Evolutionary conservation across 2,797 vertebrate species (phyloP), one percentile per base, ranked within the genome.

Genomic region (Muscicapa striata): DNA sequence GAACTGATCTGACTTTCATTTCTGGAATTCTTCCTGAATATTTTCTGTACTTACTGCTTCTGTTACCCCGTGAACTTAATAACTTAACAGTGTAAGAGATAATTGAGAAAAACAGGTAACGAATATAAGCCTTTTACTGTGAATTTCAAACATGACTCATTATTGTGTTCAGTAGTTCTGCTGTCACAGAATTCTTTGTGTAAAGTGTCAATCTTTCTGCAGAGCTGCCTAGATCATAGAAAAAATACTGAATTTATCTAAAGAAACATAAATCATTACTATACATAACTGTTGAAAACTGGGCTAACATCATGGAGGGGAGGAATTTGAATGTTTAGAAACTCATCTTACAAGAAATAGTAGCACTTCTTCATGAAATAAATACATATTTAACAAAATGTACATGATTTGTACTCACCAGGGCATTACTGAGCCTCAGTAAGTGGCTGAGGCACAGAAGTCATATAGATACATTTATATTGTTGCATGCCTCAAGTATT

Each of bases 341-440:
- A 13, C 9, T 73, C 5, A 27, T 58, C 26, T 79, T 77, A 29
- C 23, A 38, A 79, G 51, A 84, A 95, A 48, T 57, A 84, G 74
- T 89, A 94, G 89, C 87, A 63, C 32, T 92, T 94, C 46, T 86
- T 87, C 51, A 36, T 85, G 17, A 94, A 88, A 90, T 86, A 90
- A 90, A 51, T 63, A 16, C 16, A 6, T 36, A 83, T 74, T 77
- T 87, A 51, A 23, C 34, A 55, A 73, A 79, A 76, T 91, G 19
- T 84, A 51, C 51, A 84, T 41, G 40, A 80, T 52, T 11, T 85
- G 13, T 90, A 41, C 67, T 93, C 55, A 93, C 62, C 34, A 87
- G 87, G 38, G 73, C 92, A 73, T 85, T 51, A 29, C 17, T 66
- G 52, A 49, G 16, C 49, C 49, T 52, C 27, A 52, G 29, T 75